phyloP scores from a whole-genome alignment of 2,888 invertebrate genomes.

The Azorinus chamasolen region DNA sequence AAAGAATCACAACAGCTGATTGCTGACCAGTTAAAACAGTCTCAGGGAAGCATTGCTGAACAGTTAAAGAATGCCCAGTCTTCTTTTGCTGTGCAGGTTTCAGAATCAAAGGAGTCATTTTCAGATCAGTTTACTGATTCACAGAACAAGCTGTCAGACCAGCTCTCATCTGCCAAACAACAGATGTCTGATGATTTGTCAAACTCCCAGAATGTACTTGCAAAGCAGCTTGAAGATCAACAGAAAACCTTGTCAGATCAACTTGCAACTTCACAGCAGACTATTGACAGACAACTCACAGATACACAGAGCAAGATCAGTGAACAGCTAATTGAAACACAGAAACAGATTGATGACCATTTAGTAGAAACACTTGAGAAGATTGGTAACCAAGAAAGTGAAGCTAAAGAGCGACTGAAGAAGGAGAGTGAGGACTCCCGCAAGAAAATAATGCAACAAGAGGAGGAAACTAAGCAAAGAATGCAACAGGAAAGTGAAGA shows the following conservation, averaged over 20 bases:
- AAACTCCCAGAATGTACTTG: constrained; percentile 37
- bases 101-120: constrained; percentile 42
- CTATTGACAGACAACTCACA: constrained; percentile 52
- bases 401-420: constrained; percentile 42
- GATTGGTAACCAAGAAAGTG: constrained; percentile 52
- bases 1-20: constrained; percentile 59
- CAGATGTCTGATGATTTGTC: constrained; percentile 48
- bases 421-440: constrained; percentile 58
- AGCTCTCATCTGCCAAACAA: constrained; percentile 35
- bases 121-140: constrained; percentile 50
- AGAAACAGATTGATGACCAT: constrained; percentile 57
- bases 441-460: constrained; percentile 49
- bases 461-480: constrained; percentile 41
- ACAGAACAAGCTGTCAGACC: constrained; percentile 35
- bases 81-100: constrained; percentile 41
- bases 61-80: constrained; percentile 48
- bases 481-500: constrained; percentile 60
- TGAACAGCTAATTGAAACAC: constrained; percentile 55
- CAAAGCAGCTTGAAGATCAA: constrained; percentile 53
- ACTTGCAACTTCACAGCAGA: constrained; percentile 37
- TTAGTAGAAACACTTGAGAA: constrained; percentile 42
- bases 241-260: constrained; percentile 51
- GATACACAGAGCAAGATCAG: constrained; percentile 52
- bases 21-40: constrained; percentile 58
- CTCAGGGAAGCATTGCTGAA: constrained; percentile 58